phyloP scores from a whole-genome alignment of 2,113 vertebrate genomes.

The Cololabis saira region DNA sequence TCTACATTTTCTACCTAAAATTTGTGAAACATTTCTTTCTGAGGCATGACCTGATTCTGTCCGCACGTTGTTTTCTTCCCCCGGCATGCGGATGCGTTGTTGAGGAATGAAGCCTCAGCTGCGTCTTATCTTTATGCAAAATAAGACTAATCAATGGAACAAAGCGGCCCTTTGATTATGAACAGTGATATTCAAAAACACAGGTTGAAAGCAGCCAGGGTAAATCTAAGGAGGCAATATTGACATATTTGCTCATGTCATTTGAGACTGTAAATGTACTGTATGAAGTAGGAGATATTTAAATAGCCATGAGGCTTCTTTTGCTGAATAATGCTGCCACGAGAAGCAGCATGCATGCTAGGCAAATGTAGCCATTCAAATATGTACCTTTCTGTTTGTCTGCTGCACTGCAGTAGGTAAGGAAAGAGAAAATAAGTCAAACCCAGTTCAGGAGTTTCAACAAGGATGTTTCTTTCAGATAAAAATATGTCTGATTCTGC shows the following conservation, averaged over 20 bases:
- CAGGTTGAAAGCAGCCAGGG: constrained; percentile 13
- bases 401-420: not conserved
- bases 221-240: constrained; percentile 6
- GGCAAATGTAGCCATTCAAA: not conserved
- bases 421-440: too few species aligned
- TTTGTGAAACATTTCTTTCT: not conserved
- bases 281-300: constrained; percentile 26
- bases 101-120: not conserved
- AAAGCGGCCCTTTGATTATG: not conserved
- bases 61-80: not conserved
- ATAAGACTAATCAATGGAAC: constrained; percentile 8
- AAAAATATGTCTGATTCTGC: not conserved
- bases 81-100: not conserved
- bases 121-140: constrained; percentile 33
- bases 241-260: constrained; percentile 19
- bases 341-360: constrained; percentile 2
- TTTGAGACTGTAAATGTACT: constrained; percentile 38
- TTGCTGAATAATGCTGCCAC: constrained; percentile 41
- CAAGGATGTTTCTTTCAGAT: too few species aligned
- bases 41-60: not conserved
- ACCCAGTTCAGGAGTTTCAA: too few species aligned
- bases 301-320: constrained; percentile 7
- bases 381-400: not conserved
- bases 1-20: constrained; percentile 2
- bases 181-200: constrained; percentile 32